Evolutionary conservation across 2,113 vertebrate genomes (phyloP).

Genomic region (Mungos mungo): DNA sequence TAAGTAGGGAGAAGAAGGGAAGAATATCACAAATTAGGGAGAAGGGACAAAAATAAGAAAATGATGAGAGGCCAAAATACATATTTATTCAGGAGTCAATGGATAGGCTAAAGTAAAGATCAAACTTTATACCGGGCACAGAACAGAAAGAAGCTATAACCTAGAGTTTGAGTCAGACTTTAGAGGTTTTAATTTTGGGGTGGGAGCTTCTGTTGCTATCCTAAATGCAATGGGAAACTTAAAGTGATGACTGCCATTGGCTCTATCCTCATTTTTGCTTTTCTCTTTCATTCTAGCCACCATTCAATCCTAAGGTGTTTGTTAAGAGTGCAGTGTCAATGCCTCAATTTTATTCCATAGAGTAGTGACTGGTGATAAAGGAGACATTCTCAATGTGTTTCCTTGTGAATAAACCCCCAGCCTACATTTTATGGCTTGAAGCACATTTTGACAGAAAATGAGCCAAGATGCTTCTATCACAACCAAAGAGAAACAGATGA

Average conservation of each 20-base stretch:
- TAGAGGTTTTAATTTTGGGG: not conserved
- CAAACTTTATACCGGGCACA: not conserved
- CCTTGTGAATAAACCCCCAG: constrained; percentile 28
- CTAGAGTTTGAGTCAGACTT: not conserved
- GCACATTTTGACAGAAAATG: constrained; percentile 29
- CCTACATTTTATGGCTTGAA: not conserved
- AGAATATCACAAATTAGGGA: not conserved
- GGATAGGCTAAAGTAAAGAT: not conserved
- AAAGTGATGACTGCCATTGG: not conserved
- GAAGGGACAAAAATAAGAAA: not conserved
- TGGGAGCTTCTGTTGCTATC: not conserved
- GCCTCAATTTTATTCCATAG: not conserved
- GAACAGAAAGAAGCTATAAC: not conserved
- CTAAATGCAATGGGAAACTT: not conserved
- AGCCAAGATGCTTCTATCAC: not conserved
- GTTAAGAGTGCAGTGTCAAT: not conserved
- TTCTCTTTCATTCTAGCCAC: not conserved
- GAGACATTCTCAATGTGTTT: not conserved
- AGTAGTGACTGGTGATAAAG: not conserved
- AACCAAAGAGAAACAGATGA: constrained; percentile 44
- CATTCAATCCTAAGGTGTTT: not conserved
- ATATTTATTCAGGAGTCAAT: not conserved
- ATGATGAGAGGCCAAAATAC: not conserved
- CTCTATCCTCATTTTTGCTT: not conserved
- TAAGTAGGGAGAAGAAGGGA: not conserved